These are phyloP conservation scores for Pinna nobilis DNA, from an alignment of 1,140 invertebrate genomes.

Conservation along the genomic window DNA sequence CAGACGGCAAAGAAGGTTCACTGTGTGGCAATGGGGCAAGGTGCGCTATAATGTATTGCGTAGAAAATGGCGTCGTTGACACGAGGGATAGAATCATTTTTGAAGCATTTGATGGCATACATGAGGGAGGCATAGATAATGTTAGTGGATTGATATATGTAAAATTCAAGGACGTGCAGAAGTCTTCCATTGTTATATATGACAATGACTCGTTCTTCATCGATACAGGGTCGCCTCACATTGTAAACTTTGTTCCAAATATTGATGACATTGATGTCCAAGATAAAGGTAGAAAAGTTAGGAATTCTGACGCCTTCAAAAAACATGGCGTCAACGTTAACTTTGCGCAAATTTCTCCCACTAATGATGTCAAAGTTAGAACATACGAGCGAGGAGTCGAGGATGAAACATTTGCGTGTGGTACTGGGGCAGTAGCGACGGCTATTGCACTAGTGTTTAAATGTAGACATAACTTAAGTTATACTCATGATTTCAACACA, in stretches of 20 bases:
- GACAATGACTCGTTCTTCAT: slow-evolving; percentile 34
- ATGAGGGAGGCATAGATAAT: slow-evolving; percentile 18
- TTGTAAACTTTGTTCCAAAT: slow-evolving; percentile 33
- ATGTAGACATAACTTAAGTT: background rate
- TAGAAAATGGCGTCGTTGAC: slow-evolving; percentile 1
- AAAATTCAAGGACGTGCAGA: slow-evolving; percentile 20
- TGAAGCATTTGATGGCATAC: slow-evolving; percentile 40
- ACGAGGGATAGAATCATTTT: background rate
- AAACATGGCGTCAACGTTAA: slow-evolving; percentile 42
- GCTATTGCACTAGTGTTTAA: slow-evolving; percentile 10
- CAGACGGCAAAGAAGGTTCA: slow-evolving; percentile 31
- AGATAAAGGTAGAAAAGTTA: slow-evolving; percentile 19
- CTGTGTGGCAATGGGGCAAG: slow-evolving; percentile 51
- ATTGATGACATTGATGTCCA: slow-evolving; percentile 20
- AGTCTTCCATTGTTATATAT: background rate
- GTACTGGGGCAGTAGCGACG: slow-evolving; percentile 45
- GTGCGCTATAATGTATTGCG: slow-evolving; percentile 36
- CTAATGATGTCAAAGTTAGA: slow-evolving; percentile 7
- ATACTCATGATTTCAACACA: background rate
- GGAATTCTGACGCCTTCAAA: slow-evolving; percentile 14
- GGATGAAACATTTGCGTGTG: slow-evolving; percentile 49
- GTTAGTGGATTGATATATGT: slow-evolving; percentile 14
- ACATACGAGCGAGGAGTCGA: slow-evolving; percentile 56
- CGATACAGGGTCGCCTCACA: slow-evolving; percentile 46
- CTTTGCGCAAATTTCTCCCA: slow-evolving; percentile 18